Conservation (phyloP, 64 coral and sea anemone species). For the Anthopleura sola region DNA sequence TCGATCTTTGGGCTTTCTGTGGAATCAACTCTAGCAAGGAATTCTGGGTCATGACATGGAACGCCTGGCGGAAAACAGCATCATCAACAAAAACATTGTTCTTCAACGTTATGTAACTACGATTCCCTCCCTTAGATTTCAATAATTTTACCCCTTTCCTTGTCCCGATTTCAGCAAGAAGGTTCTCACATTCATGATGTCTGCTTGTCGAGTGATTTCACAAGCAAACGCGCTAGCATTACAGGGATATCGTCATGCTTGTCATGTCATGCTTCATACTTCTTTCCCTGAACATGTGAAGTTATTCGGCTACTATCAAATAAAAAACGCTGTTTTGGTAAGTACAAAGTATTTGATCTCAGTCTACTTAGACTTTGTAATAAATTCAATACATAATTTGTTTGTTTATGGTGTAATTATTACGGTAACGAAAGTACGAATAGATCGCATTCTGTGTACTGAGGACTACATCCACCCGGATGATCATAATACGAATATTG, state of each 20-base stretch:
- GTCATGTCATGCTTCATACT: conserved; percentile 63
- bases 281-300: conserved; percentile 37
- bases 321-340: conserved; percentile 56
- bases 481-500: too few relatives aligned
- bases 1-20: background rate
- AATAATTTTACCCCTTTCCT: background rate
- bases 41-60: background rate
- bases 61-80: background rate
- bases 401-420: too few relatives aligned
- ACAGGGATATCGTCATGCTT: conserved; percentile 59
- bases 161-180: background rate
- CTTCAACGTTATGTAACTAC: background rate
- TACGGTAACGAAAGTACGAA: too few relatives aligned
- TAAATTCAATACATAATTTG: background rate
- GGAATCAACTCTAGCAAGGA: background rate
- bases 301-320: conserved; percentile 59
- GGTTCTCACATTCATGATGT: background rate
- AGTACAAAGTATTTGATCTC: background rate
- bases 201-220: conserved; percentile 30
- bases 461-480: too few relatives aligned
- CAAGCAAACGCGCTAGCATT: conserved; percentile 41
- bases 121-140: background rate
- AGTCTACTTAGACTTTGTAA: background rate
- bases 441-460: too few relatives aligned
- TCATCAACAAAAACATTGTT: background rate